Percentiles rank a stretch among this genome's conserved stretches.
phyloP scores from a whole-genome alignment of 2,113 vertebrate genomes.

The Anguilla japonica region DNA sequence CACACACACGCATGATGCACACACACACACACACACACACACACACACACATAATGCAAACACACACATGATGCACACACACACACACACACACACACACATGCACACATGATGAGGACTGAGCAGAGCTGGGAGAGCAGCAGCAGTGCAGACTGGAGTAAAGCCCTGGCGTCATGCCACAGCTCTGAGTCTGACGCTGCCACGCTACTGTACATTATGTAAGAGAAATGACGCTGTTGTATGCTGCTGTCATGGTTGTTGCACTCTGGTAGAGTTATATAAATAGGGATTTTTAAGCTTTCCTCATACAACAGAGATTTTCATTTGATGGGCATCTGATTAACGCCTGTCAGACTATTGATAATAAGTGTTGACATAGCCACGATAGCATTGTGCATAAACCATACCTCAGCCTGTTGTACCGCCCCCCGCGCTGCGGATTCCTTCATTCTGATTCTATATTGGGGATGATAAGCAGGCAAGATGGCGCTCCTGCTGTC shows the following conservation, averaged over 20 bases:
- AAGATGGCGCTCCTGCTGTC: slow-evolving; percentile 72
- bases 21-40: no score
- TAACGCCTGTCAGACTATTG: background rate
- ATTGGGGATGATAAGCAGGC: slow-evolving; percentile 48
- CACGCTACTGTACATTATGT: background rate
- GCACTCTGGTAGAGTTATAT: no score
- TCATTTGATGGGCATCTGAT: background rate
- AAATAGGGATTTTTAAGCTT: no score
- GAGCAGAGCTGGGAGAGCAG: background rate
- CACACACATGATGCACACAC: no score
- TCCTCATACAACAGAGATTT: background rate
- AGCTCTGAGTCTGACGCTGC: background rate
- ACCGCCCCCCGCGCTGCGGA: slow-evolving; percentile 36
- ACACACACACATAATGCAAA: no score
- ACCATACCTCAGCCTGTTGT: background rate
- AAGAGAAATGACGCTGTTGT: background rate
- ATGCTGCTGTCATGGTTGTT: no score
- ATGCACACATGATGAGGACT: no score
- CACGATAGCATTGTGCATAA: background rate
- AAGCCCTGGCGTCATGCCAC: background rate
- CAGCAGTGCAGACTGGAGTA: no score
- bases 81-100: no score
- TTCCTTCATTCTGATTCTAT: slow-evolving; percentile 8
- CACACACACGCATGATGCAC: no score
- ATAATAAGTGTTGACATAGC: background rate